Evolutionary conservation across 2,113 vertebrate species (phyloP).

Genomic region (Pogona vitticeps): DNA sequence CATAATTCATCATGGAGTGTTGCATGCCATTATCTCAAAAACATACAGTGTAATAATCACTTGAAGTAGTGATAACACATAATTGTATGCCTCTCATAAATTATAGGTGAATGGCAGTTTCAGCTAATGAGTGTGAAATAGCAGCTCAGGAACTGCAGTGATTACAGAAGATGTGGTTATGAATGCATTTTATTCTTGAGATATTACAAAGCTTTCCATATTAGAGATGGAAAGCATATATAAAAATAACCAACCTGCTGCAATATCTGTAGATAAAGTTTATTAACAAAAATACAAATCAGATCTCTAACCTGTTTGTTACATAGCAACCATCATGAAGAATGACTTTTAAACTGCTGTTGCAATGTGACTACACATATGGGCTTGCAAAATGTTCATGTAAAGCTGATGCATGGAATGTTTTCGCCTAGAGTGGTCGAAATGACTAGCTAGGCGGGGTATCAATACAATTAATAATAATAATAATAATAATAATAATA

Average conservation of each 20-base stretch:
- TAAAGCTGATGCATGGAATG: background rate
- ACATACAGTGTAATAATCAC: conserved; percentile 80
- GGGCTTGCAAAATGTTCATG: fast-evolving
- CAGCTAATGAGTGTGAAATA: conserved; percentile 77
- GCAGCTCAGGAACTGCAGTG: conserved; percentile 69
- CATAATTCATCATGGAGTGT: conserved; percentile 75
- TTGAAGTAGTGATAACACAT: conserved; percentile 81
- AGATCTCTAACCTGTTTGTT: background rate
- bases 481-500: too few relatives aligned
- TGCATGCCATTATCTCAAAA: conserved; percentile 77
- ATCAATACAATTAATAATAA: too few relatives aligned
- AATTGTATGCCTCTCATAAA: conserved; percentile 81
- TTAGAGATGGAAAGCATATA: conserved; percentile 60
- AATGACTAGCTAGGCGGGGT: too few relatives aligned
- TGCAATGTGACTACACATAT: fast-evolving
- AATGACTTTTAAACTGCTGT: background rate
- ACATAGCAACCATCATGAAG: background rate
- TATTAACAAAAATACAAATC: conserved; percentile 16
- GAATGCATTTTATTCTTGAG: conserved; percentile 74
- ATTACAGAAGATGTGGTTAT: conserved; percentile 78
- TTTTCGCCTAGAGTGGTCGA: too few relatives aligned
- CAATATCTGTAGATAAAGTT: conserved; percentile 23
- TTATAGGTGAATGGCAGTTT: conserved; percentile 83
- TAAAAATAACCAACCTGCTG: conserved; percentile 55
- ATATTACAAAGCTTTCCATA: conserved; percentile 73